Percentiles rank a stretch among this genome's conserved stretches.
phyloP scores from a whole-genome alignment of 2,888 invertebrate species.

The Anodontia alba region DNA sequence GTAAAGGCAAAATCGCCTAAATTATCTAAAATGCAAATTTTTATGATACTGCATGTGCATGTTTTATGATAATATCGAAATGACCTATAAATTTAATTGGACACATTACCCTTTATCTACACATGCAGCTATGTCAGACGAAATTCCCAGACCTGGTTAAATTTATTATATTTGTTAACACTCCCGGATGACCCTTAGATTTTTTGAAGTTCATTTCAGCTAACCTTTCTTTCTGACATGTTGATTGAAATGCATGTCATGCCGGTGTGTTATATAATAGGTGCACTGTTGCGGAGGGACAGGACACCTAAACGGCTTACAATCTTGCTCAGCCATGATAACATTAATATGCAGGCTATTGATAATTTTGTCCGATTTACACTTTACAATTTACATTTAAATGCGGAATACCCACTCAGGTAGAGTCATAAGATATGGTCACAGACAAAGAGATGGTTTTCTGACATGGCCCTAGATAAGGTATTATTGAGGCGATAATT shows the following conservation, averaged over 20 bases:
- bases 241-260: conserved; percentile 30
- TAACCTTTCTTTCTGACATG: conserved; percentile 8
- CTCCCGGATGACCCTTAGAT: conserved; percentile 9
- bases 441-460: conserved; percentile 1
- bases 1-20: too few relatives aligned
- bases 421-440: conserved; percentile 1
- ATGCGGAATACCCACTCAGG: conserved; percentile 7
- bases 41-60: too few relatives aligned
- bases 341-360: conserved; percentile 17
- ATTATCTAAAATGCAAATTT: too few relatives aligned
- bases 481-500: too few relatives aligned
- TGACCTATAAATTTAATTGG: not conserved
- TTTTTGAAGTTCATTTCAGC: conserved; percentile 11
- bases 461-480: too few relatives aligned
- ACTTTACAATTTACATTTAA: conserved; percentile 15
- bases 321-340: conserved; percentile 13
- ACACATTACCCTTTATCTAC: not conserved
- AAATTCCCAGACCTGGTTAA: conserved; percentile 15
- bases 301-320: conserved; percentile 9
- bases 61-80: not conserved
- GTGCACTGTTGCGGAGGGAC: conserved; percentile 22
- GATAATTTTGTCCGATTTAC: conserved; percentile 17
- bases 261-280: conserved; percentile 34
- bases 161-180: conserved; percentile 20
- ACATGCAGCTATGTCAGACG: conserved; percentile 8